phyloP scores from a whole-genome alignment of 2,797 vertebrate species.

The Neosilurus hyrtlii region DNA sequence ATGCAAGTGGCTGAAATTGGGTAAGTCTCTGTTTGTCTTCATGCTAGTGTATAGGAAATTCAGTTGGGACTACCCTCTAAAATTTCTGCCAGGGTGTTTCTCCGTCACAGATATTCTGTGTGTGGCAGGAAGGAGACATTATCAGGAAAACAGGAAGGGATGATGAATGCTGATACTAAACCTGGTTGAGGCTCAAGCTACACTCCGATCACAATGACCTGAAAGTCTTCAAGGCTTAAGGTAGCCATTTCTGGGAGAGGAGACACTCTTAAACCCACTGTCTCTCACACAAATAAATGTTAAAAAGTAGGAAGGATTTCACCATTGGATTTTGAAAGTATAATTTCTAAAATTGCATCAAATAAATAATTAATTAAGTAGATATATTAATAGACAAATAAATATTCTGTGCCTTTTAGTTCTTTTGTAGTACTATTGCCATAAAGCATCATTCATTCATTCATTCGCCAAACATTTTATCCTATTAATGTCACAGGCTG shows the following conservation, averaged over 20 bases:
- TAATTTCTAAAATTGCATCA: no score
- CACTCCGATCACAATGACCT: conserved; percentile 50
- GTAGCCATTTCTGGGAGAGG: conserved; percentile 49
- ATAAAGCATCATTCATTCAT: no score
- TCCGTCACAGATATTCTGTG: conserved; percentile 3
- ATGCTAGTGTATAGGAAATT: background rate
- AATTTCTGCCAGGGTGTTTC: conserved; percentile 6
- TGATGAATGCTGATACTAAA: conserved; percentile 12
- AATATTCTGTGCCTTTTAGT: no score
- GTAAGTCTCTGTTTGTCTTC: conserved; percentile 2
- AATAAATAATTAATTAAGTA: no score
- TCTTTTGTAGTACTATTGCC: background rate
- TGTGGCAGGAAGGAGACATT: background rate
- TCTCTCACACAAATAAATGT: background rate
- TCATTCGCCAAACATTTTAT: no score
- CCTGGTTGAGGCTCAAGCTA: background rate
- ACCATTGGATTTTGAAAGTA: background rate
- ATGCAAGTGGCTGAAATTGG: conserved; percentile 12
- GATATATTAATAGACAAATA: no score
- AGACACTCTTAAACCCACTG: conserved; percentile 8
- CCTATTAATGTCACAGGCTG: no score
- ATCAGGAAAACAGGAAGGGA: conserved; percentile 35
- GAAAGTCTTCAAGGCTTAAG: conserved; percentile 61
- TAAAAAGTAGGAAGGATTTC: background rate
- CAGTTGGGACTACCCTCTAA: background rate